Percentiles rank a stretch among this genome's conserved stretches.
phyloP scores from a whole-genome alignment of 2,113 vertebrate genomes.

The Cinclus mexicanus region DNA sequence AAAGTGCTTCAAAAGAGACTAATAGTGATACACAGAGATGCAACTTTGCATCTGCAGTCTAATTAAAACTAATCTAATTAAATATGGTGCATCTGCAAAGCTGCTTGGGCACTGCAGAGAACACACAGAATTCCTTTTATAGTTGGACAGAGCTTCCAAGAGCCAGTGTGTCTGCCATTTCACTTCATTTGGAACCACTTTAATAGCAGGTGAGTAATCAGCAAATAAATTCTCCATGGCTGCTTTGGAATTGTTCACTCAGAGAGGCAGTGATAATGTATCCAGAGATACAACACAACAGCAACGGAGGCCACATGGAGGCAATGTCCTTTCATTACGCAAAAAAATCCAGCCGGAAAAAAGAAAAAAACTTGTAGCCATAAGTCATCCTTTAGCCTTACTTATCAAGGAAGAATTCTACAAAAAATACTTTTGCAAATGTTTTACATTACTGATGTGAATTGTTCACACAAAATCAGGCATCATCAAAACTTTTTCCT shows the following conservation, averaged over 20 bases:
- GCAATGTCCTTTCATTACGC: neutral
- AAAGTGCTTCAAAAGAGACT: conserved; percentile 9
- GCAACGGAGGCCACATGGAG: neutral
- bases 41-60: conserved; percentile 30
- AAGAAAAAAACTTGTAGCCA: neutral
- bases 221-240: conserved; percentile 3
- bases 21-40: conserved; percentile 21
- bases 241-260: conserved; percentile 15
- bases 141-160: conserved; percentile 13
- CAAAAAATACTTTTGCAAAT: neutral
- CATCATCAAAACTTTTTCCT: neutral
- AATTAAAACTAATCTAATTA: conserved; percentile 64
- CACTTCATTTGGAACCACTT: conserved; percentile 16
- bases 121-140: neutral
- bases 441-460: neutral
- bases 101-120: neutral
- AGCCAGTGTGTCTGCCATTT: conserved; percentile 5
- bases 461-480: neutral
- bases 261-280: conserved; percentile 1
- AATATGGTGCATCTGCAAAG: conserved; percentile 28
- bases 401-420: neutral
- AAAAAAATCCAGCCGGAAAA: neutral
- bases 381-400: neutral
- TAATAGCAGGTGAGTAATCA: conserved; percentile 48
- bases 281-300: neutral